phyloP scores from a whole-genome alignment of 1,140 invertebrate genomes.

The Megathymus violae region DNA sequence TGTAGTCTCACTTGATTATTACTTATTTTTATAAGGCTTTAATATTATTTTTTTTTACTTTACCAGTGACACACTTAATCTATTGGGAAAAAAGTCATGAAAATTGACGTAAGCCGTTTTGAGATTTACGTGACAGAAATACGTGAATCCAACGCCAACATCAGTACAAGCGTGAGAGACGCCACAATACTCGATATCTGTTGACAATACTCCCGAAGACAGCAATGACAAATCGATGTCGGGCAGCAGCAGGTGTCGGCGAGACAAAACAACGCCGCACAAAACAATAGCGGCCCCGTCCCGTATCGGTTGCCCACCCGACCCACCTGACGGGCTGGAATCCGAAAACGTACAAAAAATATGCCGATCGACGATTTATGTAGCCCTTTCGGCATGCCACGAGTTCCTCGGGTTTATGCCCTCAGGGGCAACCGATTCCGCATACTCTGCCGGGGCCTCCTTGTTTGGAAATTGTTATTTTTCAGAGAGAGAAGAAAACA shows the following conservation, averaged over 20 bases:
- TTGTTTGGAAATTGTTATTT: conserved; percentile 5
- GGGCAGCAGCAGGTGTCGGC: conserved; percentile 2
- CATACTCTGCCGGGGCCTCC: not conserved
- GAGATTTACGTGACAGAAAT: no score
- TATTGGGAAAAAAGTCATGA: no score
- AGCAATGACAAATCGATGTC: conserved; percentile 18
- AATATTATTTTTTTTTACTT: no score
- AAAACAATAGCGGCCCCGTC: conserved; percentile 6
- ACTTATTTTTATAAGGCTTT: no score
- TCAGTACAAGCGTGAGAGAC: no score
- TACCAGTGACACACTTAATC: no score
- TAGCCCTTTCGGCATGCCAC: conserved; percentile 11
- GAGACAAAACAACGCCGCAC: conserved; percentile 6
- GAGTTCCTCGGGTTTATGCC: conserved; percentile 12
- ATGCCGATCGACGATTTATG: conserved; percentile 20
- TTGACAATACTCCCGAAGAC: conserved; percentile 1
- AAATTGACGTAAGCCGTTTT: no score
- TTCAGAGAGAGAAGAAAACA: no score
- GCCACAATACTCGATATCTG: not conserved
- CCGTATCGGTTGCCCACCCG: conserved; percentile 14
- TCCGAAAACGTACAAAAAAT: conserved; percentile 18
- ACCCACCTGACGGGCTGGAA: conserved; percentile 14
- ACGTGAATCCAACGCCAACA: no score
- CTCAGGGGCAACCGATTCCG: conserved; percentile 10
- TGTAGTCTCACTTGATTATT: no score